Evolutionary conservation across 1,140 invertebrate genomes (phyloP).

Genomic region (Aphaenogaster rudis): DNA sequence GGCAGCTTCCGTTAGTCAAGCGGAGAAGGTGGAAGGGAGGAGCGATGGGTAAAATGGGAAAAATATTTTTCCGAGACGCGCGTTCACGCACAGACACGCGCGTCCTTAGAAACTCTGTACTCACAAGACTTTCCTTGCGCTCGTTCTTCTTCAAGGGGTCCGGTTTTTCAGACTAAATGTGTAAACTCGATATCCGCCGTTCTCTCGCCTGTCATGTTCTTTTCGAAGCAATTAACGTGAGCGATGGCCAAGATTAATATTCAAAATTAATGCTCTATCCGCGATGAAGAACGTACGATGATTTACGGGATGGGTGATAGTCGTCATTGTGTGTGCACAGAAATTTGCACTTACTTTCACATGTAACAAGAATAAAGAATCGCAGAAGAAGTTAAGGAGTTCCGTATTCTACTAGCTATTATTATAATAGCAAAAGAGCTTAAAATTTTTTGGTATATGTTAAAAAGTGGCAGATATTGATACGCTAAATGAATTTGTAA

Average conservation of each 20-base stretch:
- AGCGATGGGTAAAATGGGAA: constrained; percentile 60
- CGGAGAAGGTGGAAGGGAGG: not conserved
- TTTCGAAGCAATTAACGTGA: constrained; percentile 27
- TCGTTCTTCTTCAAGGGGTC: constrained; percentile 14
- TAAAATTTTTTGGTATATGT: not conserved
- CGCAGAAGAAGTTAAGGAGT: not conserved
- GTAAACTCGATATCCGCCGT: constrained; percentile 8
- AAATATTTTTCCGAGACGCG: constrained; percentile 73
- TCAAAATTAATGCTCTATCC: not conserved
- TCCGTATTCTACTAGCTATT: not conserved
- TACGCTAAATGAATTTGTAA: not conserved
- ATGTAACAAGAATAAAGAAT: not conserved
- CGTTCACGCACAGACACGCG: not conserved
- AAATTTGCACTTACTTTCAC: constrained; percentile 3
- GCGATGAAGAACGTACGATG: not conserved
- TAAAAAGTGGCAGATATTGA: not conserved
- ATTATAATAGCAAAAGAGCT: not conserved
- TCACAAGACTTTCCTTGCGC: constrained; percentile 2
- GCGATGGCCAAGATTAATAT: constrained; percentile 9
- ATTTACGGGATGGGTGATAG: not conserved
- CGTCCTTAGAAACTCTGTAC: not conserved
- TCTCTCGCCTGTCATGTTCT: not conserved
- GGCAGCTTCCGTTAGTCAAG: constrained; percentile 26
- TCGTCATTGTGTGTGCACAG: too few species aligned
- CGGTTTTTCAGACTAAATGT: constrained; percentile 15